These are phyloP conservation scores for Taenioides sp. DNA, from an alignment of 2,797 vertebrate species.

Conservation along the genomic window DNA sequence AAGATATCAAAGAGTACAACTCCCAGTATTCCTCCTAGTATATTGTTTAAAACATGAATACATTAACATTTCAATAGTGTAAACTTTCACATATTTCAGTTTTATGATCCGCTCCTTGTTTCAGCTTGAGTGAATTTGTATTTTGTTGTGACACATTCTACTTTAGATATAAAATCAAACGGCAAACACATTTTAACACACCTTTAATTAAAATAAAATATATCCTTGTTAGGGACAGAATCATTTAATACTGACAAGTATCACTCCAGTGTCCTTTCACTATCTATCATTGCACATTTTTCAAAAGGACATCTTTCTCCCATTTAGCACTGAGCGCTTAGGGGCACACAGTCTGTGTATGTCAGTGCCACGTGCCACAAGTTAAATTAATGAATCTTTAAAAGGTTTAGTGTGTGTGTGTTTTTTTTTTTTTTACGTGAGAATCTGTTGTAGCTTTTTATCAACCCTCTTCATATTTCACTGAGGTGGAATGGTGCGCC, in stretches of 20 bases:
- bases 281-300: slow-evolving; percentile 40
- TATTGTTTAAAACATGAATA: too few relatives aligned
- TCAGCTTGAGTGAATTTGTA: neutral
- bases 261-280: slow-evolving; percentile 2
- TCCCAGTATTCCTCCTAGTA: too few relatives aligned
- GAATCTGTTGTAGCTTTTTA: slow-evolving; percentile 78
- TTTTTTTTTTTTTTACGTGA: slow-evolving; percentile 78
- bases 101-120: neutral
- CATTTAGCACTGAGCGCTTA: slow-evolving; percentile 51
- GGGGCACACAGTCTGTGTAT: slow-evolving; percentile 66
- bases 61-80: too few relatives aligned
- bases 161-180: too few relatives aligned
- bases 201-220: slow-evolving; percentile 1
- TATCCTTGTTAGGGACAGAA: neutral
- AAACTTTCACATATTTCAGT: too few relatives aligned
- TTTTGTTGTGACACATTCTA: neutral
- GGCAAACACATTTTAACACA: neutral
- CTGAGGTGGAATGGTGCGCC: slow-evolving; percentile 76
- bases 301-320: slow-evolving; percentile 42
- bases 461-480: slow-evolving; percentile 81
- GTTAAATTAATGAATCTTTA: slow-evolving; percentile 81
- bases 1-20: too few relatives aligned
- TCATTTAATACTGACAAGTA: slow-evolving; percentile 3
- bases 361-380: slow-evolving; percentile 73
- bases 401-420: slow-evolving; percentile 73